Percentiles rank a stretch among this genome's conserved stretches.
Evolutionary conservation across 2,888 invertebrate species (phyloP).

Genomic region (Nomada hirtipes): DNA sequence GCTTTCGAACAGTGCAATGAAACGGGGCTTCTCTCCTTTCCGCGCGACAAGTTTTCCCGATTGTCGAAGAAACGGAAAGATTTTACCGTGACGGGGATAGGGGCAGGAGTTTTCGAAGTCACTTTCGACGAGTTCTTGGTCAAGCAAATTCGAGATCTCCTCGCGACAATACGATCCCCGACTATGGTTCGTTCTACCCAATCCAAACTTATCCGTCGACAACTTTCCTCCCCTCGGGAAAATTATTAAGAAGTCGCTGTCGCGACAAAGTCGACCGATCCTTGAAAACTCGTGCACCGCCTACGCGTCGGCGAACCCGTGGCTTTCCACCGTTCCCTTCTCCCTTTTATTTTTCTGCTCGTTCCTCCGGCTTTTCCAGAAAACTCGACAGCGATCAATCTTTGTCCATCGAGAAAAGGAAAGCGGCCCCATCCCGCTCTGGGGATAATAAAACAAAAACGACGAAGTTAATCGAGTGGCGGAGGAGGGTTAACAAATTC

Average conservation of each 20-base stretch:
- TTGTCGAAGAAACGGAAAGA: constrained; percentile 22
- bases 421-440: no score
- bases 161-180: background rate
- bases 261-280: constrained; percentile 41
- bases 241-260: constrained; percentile 62
- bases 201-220: background rate
- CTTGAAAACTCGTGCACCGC: background rate
- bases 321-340: no score
- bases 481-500: no score
- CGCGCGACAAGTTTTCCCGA: constrained; percentile 15
- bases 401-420: no score
- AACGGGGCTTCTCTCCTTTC: background rate
- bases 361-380: no score
- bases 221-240: constrained; percentile 55
- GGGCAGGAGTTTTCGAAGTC: background rate
- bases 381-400: no score
- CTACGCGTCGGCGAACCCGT: no score
- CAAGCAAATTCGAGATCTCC: constrained; percentile 63
- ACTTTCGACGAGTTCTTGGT: constrained; percentile 40
- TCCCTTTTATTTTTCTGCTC: no score
- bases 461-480: no score
- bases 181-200: background rate
- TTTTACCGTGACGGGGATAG: background rate
- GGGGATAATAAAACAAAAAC: no score
- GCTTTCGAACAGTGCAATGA: background rate